Evolutionary conservation across 2,888 invertebrate species (phyloP), one percentile per base, ranked within the genome.

Genomic region (Xiphydria camelus): DNA sequence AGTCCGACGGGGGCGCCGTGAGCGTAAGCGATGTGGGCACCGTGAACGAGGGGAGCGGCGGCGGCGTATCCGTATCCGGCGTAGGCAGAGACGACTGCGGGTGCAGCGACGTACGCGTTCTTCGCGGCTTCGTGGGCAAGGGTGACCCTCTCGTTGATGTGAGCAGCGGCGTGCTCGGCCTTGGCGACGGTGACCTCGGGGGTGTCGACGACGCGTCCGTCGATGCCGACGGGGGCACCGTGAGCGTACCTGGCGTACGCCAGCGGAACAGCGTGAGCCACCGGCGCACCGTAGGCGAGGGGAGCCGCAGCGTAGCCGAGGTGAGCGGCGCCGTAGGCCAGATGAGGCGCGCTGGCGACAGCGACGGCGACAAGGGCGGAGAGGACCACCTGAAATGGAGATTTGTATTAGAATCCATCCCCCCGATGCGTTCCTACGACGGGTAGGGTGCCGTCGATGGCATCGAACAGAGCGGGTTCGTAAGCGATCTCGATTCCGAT

Each of bases 121-220:
- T 17, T 41, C 34, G 18, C 35, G 4, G 48, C 32, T 4, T 55
- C 69, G 19, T 62, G 52, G 2, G 55, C 61, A 3, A 64, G 53
- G 45, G 44, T 62, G 42, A 63, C 52, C 36, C 55, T 64, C 29
- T 68, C 68, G 56, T 70, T 70, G 31, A 64, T 45, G 44, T 68
- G 70, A 4, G 73, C 72, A 2, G 65, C 66, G 0, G 68, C 66
- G 50, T 75, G 74, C 66, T 15, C 61, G 6, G 47, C 53, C 41
- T 56, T 59, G 25, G 57, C 54, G 29, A 49, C 42, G 26, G 53
- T 48, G 6, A 58, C 51, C 22, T 56, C 59, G 14, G 59, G 59
- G 33, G 54, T 57, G 47, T 59, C 59, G 25, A 33, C 49, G 38
- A 41, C 34, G 36, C 38, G 44, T 12, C 39, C 42, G 22, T 34